phyloP scores from a whole-genome alignment of 2,888 invertebrate species.

The Encarsia formosa region DNA sequence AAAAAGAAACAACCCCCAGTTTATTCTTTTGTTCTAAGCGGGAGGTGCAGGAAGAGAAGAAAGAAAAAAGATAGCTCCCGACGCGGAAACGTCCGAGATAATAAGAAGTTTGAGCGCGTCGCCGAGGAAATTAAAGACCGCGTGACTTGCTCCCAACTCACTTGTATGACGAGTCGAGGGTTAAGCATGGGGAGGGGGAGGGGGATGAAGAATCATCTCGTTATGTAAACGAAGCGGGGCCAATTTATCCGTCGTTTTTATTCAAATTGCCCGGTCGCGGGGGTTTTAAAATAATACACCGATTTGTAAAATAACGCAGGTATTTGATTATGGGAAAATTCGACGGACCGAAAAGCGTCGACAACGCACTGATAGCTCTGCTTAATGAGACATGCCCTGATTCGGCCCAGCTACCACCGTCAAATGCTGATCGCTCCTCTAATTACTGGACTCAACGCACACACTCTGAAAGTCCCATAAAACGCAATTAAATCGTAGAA shows the following conservation, averaged over 20 bases:
- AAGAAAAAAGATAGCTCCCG: conserved; percentile 33
- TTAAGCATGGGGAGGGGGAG: not conserved
- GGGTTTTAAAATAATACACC: too few species aligned
- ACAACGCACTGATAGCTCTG: conserved; percentile 3
- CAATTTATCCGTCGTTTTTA: conserved; percentile 14
- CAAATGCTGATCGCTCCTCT: conserved; percentile 36
- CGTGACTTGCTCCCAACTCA: not conserved
- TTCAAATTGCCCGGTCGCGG: not conserved
- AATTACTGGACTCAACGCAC: conserved; percentile 18
- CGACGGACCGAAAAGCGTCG: conserved; percentile 1
- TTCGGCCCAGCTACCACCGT: conserved; percentile 1
- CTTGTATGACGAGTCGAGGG: conserved; percentile 2
- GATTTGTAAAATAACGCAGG: too few species aligned
- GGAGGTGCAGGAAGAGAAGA: conserved; percentile 28
- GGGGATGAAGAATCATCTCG: conserved; percentile 25
- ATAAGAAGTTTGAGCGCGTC: conserved; percentile 42
- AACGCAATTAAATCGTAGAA: conserved; percentile 5
- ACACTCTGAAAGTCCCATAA: not conserved
- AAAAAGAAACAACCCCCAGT: conserved; percentile 18
- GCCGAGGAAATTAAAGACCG: conserved; percentile 39
- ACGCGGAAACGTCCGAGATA: conserved; percentile 38
- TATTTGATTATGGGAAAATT: conserved; percentile 9
- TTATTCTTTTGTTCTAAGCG: conserved; percentile 42
- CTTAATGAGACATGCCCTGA: conserved; percentile 21
- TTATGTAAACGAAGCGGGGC: conserved; percentile 24